Evolutionary conservation across 2,888 invertebrate species (phyloP).

Genomic region (Archips crataeganus): DNA sequence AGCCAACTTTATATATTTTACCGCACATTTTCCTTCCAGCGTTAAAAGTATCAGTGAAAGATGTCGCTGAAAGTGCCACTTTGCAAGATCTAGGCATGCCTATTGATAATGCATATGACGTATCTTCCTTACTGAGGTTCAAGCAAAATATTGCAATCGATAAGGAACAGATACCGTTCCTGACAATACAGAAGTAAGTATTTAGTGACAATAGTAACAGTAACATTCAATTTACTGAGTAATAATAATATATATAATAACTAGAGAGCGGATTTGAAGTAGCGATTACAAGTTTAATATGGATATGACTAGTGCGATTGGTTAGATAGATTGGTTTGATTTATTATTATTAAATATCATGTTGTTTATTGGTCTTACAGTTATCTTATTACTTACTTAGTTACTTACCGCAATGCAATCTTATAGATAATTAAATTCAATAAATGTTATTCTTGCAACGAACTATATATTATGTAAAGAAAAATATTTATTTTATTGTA

Average conservation of each 20-base stretch:
- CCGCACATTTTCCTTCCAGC: constrained; percentile 26
- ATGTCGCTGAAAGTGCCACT: constrained; percentile 17
- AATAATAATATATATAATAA: background rate
- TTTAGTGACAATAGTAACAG: constrained; percentile 30
- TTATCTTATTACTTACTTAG: too few species aligned
- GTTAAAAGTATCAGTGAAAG: constrained; percentile 7
- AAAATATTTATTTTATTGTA: too few species aligned
- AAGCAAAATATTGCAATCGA: constrained; percentile 44
- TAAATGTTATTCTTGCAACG: too few species aligned
- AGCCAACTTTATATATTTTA: background rate
- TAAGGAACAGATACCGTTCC: constrained; percentile 43
- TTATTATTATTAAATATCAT: too few species aligned
- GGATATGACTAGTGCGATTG: too few species aligned
- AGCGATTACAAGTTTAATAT: too few species aligned
- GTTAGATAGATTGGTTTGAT: too few species aligned
- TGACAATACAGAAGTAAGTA: constrained; percentile 50
- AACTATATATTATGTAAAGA: too few species aligned
- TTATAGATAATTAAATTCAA: too few species aligned
- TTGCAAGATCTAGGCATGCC: constrained; percentile 48
- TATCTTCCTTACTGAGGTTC: constrained; percentile 44
- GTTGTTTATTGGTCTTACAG: too few species aligned
- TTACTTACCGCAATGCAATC: too few species aligned
- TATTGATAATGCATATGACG: constrained; percentile 36
- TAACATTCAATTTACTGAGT: background rate
- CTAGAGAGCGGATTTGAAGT: too few species aligned